Base-by-base conservation (phyloP, 2,797 vertebrate genomes). In the Sibirionetta formosa region DNA sequence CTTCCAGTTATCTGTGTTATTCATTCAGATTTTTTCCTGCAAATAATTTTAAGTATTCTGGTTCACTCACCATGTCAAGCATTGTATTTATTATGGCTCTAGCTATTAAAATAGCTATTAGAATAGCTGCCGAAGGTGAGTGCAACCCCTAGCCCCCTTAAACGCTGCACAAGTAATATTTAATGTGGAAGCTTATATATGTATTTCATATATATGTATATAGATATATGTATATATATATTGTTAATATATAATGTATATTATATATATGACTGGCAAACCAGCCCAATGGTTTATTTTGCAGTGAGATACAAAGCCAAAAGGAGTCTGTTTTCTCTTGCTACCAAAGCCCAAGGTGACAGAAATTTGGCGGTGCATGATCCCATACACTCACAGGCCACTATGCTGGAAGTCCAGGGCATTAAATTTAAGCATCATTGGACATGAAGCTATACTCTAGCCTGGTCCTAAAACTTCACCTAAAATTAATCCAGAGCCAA, bases 311-410 rank as follows among this genome's bases (percentile, higher is more conserved):
- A 46, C 60, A 50, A 83, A 89, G 84, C 89, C 85, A 81, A 68
- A 50, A 73, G 72, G 42, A 22, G 23, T 82, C 88, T 92, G 33
- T 58, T 75, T 91, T 89, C 69, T 89, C 68, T 82, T 61, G 76
- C 36, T 87, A 75, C 58, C n/a, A 58, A 83, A 72, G 58, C 69
- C 71, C 57, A 57, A 63, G 81, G 69, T 94, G 89, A 84, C 82
- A 54, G 50, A 65, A 77, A 58, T 78, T 71, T 78, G 89, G 86
- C 84, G 83, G 50, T 20, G 33, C 20, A 20, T 6, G n/a, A 58
- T 71, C n/a, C 36, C 18, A 9, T 9, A 7, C 56, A 60, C 50
- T 75, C 66, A 29, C 19, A 4, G 72, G 75, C 80, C 92, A 90
- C 78, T 54, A 35, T 36, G 50, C 13, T 46, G 40, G 65, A 65